Evolutionary conservation across 1,140 invertebrate genomes (phyloP), one percentile per base, ranked within the genome.

Genomic region (Maconellicoccus hirsutus): DNA sequence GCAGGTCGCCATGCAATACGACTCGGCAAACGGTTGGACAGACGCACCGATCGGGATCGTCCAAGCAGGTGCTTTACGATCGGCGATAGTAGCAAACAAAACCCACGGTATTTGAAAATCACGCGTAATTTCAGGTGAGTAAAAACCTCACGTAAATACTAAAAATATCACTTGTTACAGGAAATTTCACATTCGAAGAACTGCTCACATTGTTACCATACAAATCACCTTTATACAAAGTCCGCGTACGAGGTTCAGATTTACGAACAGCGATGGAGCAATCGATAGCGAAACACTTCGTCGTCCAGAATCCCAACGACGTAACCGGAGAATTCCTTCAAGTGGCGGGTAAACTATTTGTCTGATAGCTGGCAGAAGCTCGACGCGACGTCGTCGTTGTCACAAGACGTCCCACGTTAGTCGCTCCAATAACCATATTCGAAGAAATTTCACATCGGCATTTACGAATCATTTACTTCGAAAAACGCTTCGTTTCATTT

Each of bases 1-100:
- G 14, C 59, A 61, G 59, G 59, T 22, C 7, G 59, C 21, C 7
- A 6, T 6, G 19, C 16, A 16, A 61, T 61, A 61, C 1, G 63
- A 78, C 21, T 74, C 73, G 0, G 75, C 79, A 16, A 75, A 79
- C 19, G 79, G 81, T n/a, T 93, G 91, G 91, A 90, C 88, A 0
- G 86, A 91, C 77, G 85, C 87, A 1, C 80, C 88, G 0, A 89
- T 95, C 74, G 87, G 86, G 4, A 61, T 95, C 0, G 79, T 87
- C 0, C 89, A 93, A 78, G 83, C 86, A 21, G 92, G 93, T 22
- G 84, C 84, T 70, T 80, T 90, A 74, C 77, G 81, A 77, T 78
- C 84, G 75, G 33, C 33, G 6, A 38, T 38, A 38, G 33, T 7
- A 7, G 33, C 6, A 7, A 38, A 80, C 21, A 78, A 77, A 3